Evolutionary conservation across 2,888 invertebrate species (phyloP).

Genomic region (Perizoma affinitatum): DNA sequence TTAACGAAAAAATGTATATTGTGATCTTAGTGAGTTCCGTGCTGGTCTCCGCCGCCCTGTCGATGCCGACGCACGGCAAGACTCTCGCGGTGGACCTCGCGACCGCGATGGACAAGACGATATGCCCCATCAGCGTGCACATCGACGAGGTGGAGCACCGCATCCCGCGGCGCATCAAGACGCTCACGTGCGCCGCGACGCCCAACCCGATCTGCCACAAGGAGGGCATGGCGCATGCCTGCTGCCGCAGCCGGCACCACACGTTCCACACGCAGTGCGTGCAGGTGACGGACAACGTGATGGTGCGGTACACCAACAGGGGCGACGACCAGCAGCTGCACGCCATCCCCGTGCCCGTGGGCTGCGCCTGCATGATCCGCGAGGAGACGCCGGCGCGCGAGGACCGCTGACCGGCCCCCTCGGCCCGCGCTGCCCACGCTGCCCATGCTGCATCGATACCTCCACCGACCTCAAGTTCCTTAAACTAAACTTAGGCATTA

Average conservation of each 20-base stretch:
- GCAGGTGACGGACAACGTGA: slow-evolving; percentile 70
- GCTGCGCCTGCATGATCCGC: slow-evolving; percentile 73
- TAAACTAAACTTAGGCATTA: no score
- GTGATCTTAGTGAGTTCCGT: slow-evolving; percentile 36
- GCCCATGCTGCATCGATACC: no score
- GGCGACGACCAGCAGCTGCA: slow-evolving; percentile 34
- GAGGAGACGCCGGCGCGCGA: slow-evolving; percentile 45
- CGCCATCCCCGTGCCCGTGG: slow-evolving; percentile 63
- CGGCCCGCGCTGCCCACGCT: slow-evolving; percentile 39
- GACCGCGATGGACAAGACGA: slow-evolving; percentile 62
- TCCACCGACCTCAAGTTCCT: slow-evolving; percentile 33
- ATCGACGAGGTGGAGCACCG: slow-evolving; percentile 60
- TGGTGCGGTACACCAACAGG: slow-evolving; percentile 57
- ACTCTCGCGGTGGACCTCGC: slow-evolving; percentile 51
- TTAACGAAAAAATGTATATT: slow-evolving; percentile 14
- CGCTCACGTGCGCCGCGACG: slow-evolving; percentile 62
- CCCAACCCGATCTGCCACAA: slow-evolving; percentile 63
- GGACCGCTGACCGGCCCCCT: slow-evolving; percentile 47
- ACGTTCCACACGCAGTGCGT: slow-evolving; percentile 66
- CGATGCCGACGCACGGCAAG: slow-evolving; percentile 38
- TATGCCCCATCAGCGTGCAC: slow-evolving; percentile 67
- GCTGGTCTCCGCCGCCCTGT: slow-evolving; percentile 23
- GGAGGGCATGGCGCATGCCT: slow-evolving; percentile 57
- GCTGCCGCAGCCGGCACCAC: slow-evolving; percentile 65
- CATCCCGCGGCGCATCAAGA: slow-evolving; percentile 70